These are phyloP conservation scores for Emydoidea blandingii DNA, from an alignment of 2,797 vertebrate genomes.

Conservation along the genomic window DNA sequence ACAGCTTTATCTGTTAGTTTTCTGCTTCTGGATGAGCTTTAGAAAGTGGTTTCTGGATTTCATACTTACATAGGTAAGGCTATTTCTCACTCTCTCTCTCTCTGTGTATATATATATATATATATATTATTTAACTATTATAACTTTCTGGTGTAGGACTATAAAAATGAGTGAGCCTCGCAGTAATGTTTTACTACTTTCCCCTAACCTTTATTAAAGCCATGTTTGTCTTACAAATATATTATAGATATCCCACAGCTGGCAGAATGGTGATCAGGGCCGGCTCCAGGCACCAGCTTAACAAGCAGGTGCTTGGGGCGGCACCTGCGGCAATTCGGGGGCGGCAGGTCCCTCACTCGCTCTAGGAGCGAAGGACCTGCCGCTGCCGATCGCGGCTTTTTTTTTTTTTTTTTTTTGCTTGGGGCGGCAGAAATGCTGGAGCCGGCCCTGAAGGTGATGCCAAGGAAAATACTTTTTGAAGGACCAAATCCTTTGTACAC, in stretches of 20 bases:
- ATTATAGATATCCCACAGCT: background rate
- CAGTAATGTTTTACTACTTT: background rate
- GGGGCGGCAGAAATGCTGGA: too few species aligned
- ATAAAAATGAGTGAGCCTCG: background rate
- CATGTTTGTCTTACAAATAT: background rate
- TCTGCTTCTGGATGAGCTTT: background rate
- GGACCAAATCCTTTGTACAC: background rate
- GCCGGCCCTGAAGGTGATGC: background rate
- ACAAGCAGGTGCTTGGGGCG: too few species aligned
- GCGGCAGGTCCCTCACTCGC: too few species aligned
- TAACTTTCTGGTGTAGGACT: background rate
- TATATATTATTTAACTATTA: background rate
- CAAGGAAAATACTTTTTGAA: background rate
- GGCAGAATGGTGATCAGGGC: background rate
- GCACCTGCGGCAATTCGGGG: too few species aligned
- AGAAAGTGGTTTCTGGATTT: background rate
- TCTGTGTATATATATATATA: too few species aligned
- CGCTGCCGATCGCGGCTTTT: too few species aligned
- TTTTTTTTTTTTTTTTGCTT: too few species aligned
- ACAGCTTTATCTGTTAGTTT: background rate
- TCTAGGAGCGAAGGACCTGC: too few species aligned
- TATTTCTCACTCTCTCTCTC: background rate
- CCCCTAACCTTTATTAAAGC: background rate
- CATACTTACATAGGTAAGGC: constrained; percentile 36
- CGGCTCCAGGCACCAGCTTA: too few species aligned